Base-by-base conservation (phyloP, 2,888 invertebrate genomes). In the Watsonalla binaria region DNA sequence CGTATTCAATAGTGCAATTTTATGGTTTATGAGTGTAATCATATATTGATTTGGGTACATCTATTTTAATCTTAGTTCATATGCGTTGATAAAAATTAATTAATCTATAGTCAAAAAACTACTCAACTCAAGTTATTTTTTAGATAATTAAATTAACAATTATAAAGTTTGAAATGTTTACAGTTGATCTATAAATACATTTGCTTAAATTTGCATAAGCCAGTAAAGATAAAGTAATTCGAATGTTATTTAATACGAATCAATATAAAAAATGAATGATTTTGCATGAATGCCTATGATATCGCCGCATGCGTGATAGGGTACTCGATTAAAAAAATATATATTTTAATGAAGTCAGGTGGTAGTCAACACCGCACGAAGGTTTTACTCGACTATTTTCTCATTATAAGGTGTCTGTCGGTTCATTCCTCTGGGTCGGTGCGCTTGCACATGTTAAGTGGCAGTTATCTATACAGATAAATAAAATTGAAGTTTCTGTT, bases 291-390 rank as follows among this genome's bases (percentile, higher is more conserved):
- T 48, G 15, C 47, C 49, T 33, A 53, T 53, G 42, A 42, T 49
- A 46, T 15, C 8, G 9, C 13, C 8, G 37, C 15, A 37, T 47
- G 54, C 54, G 54, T 54, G 54, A 54, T 54, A 54, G 51, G 51
- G 46, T 54, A 54, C 42, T 9, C n/a, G 47, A 42, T 42, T 47
- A 53, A 45, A 46, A 39, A 46, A 54, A 51, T 39, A 37, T 35
- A 34, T 11, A n/a, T 42, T 48, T 35, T 35, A 48, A 34, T 8
- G 34, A 48, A 48, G 46, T 47, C 46, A 47, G 47, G 37, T 42
- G 42, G 33, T 35, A 13, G 34, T 37, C 47, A 11, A 9, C 45
- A 48, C 24, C 4, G 15, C 5, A 47, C 24, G 24, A 2, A 15
- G 4, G 46, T 47, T 47, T 24, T 47, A 13, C 24, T 47, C 24